These are phyloP conservation scores for Cephalopachus bancanus DNA, from an alignment of 2,797 vertebrate species.

Conservation along the genomic window DNA sequence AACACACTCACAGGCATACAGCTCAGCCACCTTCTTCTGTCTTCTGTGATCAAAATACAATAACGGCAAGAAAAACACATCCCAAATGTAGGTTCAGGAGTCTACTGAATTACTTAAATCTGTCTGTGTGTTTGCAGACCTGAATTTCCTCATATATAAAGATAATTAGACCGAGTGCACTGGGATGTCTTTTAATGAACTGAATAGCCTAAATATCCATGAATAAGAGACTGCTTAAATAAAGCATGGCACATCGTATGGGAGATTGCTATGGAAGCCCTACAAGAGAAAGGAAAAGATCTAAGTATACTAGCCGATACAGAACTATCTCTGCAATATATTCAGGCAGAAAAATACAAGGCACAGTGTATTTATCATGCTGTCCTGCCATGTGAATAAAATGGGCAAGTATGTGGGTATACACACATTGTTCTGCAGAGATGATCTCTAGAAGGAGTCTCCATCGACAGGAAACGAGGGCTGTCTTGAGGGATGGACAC, in stretches of 20 bases:
- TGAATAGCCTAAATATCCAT: constrained; percentile 7
- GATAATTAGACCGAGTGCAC: background rate
- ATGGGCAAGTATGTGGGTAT: background rate
- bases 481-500: background rate
- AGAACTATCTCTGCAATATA: background rate
- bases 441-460: background rate
- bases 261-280: background rate
- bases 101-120: constrained; percentile 42
- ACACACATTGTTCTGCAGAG: background rate
- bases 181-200: background rate
- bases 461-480: background rate
- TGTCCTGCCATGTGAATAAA: background rate
- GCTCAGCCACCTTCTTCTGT: constrained; percentile 76
- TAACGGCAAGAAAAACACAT: constrained; percentile 71
- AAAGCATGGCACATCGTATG: background rate
- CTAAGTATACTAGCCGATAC: background rate
- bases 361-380: background rate
- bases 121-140: background rate
- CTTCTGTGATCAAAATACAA: constrained; percentile 76
- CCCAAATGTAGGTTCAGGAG: constrained; percentile 64
- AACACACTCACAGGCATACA: constrained; percentile 73
- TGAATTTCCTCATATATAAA: constrained; percentile 36
- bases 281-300: background rate
- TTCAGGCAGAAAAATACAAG: background rate
- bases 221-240: background rate